A percentile compares a stretch with the other conserved stretches of the same genome.
Evolutionary conservation across 2,113 vertebrate genomes (phyloP).

Genomic region (Hypocryptadius cinnamomeus): DNA sequence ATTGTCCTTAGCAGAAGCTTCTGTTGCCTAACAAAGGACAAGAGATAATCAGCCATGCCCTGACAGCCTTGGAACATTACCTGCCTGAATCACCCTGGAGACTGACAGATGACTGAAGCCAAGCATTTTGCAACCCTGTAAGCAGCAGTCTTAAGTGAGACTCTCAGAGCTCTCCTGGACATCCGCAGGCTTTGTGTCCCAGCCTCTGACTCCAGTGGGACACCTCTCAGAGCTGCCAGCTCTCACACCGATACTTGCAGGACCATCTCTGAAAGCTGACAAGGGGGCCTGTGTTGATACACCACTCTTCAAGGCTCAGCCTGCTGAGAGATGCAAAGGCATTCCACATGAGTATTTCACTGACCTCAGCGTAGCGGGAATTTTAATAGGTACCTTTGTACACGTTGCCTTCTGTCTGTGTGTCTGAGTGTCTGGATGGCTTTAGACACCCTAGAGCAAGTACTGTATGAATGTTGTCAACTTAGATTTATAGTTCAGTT

Average conservation of each 20-base stretch:
- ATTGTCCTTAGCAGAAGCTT: not conserved
- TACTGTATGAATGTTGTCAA: not conserved
- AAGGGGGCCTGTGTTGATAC: not conserved
- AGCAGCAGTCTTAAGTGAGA: not conserved
- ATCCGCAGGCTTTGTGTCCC: not conserved
- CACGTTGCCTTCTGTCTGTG: not conserved
- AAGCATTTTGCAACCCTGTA: not conserved
- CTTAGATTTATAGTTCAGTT: not conserved
- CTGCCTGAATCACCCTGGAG: not conserved
- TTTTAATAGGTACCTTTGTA: not conserved
- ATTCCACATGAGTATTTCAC: not conserved
- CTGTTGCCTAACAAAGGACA: not conserved
- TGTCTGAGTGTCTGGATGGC: not conserved
- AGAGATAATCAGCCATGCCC: not conserved
- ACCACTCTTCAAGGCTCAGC: not conserved
- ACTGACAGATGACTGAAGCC: not conserved
- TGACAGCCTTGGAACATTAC: no score
- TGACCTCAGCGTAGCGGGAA: not conserved
- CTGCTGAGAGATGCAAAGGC: not conserved
- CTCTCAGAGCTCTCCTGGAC: not conserved
- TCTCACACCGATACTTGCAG: no score
- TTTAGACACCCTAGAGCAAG: not conserved
- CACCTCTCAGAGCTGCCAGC: not conserved
- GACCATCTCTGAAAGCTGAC: not conserved
- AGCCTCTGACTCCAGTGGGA: not conserved